Evolutionary conservation across 2,888 invertebrate genomes (phyloP), one percentile per base, ranked within the genome.

Genomic region (Hecatera dysodea): DNA sequence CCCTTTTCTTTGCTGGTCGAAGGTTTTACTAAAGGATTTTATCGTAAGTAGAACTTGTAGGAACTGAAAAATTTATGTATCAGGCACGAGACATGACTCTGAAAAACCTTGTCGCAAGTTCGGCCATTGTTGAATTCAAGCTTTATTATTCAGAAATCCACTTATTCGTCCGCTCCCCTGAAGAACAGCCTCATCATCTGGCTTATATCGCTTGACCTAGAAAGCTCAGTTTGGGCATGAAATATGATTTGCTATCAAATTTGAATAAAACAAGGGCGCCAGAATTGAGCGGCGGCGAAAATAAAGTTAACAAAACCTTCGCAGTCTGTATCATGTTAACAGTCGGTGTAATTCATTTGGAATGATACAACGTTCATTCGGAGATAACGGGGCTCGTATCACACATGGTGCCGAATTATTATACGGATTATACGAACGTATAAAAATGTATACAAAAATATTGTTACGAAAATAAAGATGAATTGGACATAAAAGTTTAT

Each of bases 231-330:
- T 89, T 86, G 79, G 83, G 85, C 89, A 89, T 92, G 87, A 93
- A 93, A 93, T 92, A 93, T 92, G 90, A 91, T 92, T 87, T 81
- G 89, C 89, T 88, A 92, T 93, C 89, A 93, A 93, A 93, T 90
- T 90, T 90, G 87, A 90, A 91, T 90, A 90, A 86, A 89, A 89
- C 85, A 87, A 81, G 82, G 84, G 68, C 57, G 76, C 60, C 78
- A 44, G 72, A 81, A 77, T 72, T 75, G 81, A 82, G 72, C 62
- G 70, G 78, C 67, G 82, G 81, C 74, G 70, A 70, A 87, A 89
- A 90, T 86, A 90, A 89, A 90, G 89, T 90, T 88, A 90, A 89
- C 88, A 89, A 88, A 87, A 85, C 82, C 86, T 77, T 78, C 78
- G 71, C 81, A 83, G 84, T 72, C 83, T 77, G 84, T 85, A 87